Conservation (phyloP, 1,140 invertebrate species). For the Phenacoccus solenopsis region DNA sequence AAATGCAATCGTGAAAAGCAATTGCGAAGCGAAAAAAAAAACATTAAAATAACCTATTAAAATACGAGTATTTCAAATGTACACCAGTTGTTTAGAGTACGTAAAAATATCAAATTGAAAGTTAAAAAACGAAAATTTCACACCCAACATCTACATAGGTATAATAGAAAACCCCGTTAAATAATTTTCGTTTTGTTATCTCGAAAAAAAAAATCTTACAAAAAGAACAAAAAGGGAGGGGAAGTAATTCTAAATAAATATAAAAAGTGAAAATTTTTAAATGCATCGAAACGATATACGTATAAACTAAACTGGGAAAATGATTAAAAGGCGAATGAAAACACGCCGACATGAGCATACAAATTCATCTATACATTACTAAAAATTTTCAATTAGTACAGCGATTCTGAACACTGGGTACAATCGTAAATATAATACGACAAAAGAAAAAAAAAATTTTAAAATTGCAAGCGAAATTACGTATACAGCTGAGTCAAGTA, state of each 20-base stretch:
- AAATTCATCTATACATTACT: not conserved
- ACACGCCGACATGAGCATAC: not conserved
- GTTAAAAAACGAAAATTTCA: not conserved
- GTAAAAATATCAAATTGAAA: conserved; percentile 3
- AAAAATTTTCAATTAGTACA: not conserved
- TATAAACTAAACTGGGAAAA: not conserved
- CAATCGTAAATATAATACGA: not conserved
- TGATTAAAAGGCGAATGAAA: not conserved
- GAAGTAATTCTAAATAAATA: not conserved
- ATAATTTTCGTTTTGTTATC: too few species aligned
- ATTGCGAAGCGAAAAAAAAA: not conserved
- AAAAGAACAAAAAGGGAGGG: not conserved
- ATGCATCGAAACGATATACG: not conserved
- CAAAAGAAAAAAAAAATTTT: not conserved
- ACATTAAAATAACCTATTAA: not conserved
- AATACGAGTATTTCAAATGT: not conserved
- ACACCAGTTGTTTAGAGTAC: not conserved
- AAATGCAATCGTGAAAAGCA: conserved; percentile 1
- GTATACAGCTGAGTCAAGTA: not conserved
- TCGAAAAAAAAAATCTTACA: not conserved
- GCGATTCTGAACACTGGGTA: not conserved
- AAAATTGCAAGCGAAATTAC: not conserved
- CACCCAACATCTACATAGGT: too few species aligned
- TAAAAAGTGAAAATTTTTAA: not conserved
- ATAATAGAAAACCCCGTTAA: too few species aligned